Evolutionary conservation across 2,797 vertebrate species (phyloP).

Genomic region (Rhincodon typus): DNA sequence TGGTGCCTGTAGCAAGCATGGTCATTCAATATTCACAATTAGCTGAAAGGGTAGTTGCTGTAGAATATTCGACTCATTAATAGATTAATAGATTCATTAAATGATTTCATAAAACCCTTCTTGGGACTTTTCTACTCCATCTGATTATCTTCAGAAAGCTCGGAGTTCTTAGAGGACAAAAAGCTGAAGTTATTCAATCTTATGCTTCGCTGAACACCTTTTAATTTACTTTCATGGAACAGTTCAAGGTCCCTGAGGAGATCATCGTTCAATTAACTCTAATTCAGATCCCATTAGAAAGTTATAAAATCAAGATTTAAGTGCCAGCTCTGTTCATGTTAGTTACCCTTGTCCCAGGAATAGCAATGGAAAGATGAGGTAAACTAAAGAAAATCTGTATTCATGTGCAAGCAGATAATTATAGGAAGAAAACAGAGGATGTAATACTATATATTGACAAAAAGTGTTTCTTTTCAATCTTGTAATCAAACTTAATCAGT

Average conservation of each 20-base stretch:
- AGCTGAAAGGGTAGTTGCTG: background rate
- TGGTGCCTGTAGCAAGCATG: constrained; percentile 6
- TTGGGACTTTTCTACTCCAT: constrained; percentile 23
- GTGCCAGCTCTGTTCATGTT: background rate
- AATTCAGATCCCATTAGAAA: background rate
- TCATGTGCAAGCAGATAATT: background rate
- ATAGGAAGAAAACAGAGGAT: background rate
- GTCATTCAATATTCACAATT: background rate
- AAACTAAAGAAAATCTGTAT: background rate
- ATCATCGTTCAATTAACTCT: constrained; percentile 20
- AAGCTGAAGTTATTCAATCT: constrained; percentile 32
- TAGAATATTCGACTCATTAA: constrained; percentile 16
- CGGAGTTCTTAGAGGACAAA: constrained; percentile 30
- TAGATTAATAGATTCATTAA: constrained; percentile 22
- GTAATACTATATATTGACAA: background rate
- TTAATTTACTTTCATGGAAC: constrained; percentile 29
- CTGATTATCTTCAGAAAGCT: constrained; percentile 32
- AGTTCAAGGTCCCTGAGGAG: constrained; percentile 28
- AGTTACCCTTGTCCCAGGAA: background rate
- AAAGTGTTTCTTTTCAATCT: background rate
- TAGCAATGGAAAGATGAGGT: background rate
- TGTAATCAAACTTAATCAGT: background rate
- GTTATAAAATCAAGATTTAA: constrained; percentile 22
- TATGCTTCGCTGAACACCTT: constrained; percentile 30
- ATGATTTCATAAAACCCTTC: constrained; percentile 10